Percentiles rank a stretch among this genome's conserved stretches.
These are phyloP conservation scores for Mesocentrotus franciscanus DNA, from an alignment of 53 echinoderm and acorn worm genomes.

Conservation along the genomic window DNA sequence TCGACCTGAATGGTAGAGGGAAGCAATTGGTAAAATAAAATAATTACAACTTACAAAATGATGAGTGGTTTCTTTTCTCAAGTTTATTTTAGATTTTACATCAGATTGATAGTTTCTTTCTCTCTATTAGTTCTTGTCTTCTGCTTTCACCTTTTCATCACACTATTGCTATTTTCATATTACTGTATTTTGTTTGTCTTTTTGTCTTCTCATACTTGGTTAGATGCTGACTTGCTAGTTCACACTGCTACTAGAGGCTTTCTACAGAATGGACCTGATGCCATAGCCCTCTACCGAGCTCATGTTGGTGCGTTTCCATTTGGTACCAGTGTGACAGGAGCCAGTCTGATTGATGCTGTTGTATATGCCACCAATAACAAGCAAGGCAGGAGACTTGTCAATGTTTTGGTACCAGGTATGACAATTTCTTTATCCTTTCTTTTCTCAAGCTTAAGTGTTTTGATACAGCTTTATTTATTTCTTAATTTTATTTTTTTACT, in stretches of 20 bases:
- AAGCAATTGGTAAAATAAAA: no score
- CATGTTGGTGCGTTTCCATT: slow-evolving; percentile 84
- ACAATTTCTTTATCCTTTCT: no score
- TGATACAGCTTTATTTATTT: neutral
- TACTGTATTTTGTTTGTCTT: neutral
- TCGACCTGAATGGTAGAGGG: no score
- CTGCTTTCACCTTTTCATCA: neutral
- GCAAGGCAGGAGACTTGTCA: slow-evolving; percentile 58
- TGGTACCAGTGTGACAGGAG: slow-evolving; percentile 67
- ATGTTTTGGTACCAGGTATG: slow-evolving; percentile 86
- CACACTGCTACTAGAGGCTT: slow-evolving; percentile 69
- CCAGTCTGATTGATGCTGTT: slow-evolving; percentile 90
- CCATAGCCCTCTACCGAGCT: slow-evolving; percentile 85
- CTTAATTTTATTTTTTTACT: neutral
- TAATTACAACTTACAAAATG: no score
- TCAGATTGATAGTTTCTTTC: neutral
- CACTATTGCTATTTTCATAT: neutral
- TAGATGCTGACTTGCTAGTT: slow-evolving; percentile 71
- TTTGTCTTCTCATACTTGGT: neutral
- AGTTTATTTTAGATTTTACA: no score
- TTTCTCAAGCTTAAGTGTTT: no score
- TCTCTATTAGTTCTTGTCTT: neutral
- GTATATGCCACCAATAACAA: slow-evolving; percentile 79
- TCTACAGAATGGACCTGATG: slow-evolving; percentile 91
- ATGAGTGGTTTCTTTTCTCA: no score